A percentile compares a stretch with the other conserved stretches of the same genome.
These are phyloP conservation scores for Zoanthus solanderi DNA, from an alignment of 92 coral and sea anemone species.

Conservation along the genomic window DNA sequence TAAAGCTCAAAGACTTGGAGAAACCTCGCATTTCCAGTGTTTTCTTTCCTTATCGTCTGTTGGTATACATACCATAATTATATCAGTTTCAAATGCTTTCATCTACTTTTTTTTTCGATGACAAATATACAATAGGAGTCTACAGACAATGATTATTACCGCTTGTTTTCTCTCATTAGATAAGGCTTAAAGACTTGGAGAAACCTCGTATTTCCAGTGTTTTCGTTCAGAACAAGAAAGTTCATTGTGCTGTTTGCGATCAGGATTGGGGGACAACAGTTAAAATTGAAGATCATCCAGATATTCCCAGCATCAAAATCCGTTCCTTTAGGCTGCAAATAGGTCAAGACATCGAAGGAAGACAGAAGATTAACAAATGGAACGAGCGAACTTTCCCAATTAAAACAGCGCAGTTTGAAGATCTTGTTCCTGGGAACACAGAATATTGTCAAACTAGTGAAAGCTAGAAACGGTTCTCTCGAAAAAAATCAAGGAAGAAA, in stretches of 20 bases:
- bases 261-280: conserved; percentile 90
- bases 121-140: not conserved
- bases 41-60: conserved; percentile 8
- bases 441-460: not conserved
- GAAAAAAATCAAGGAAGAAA: too few relatives aligned
- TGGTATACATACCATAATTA: too few relatives aligned
- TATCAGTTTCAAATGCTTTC: too few relatives aligned
- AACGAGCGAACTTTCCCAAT: conserved; percentile 78
- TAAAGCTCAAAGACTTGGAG: not conserved
- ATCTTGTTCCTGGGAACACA: not conserved
- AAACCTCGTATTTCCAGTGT: conserved; percentile 54
- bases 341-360: not conserved
- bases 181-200: conserved; percentile 19
- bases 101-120: too few relatives aligned
- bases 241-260: conserved; percentile 70
- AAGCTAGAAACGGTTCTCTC: not conserved
- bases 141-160: not conserved
- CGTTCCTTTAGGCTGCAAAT: conserved; percentile 71
- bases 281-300: conserved; percentile 56
- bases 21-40: conserved; percentile 52
- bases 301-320: conserved; percentile 82
- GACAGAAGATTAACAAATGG: conserved; percentile 73
- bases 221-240: conserved; percentile 67
- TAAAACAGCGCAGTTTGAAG: conserved; percentile 52
- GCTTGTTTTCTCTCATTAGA: not conserved